Conservation (phyloP, 2,888 invertebrate genomes). For the Scaptomyza tumidula region DNA sequence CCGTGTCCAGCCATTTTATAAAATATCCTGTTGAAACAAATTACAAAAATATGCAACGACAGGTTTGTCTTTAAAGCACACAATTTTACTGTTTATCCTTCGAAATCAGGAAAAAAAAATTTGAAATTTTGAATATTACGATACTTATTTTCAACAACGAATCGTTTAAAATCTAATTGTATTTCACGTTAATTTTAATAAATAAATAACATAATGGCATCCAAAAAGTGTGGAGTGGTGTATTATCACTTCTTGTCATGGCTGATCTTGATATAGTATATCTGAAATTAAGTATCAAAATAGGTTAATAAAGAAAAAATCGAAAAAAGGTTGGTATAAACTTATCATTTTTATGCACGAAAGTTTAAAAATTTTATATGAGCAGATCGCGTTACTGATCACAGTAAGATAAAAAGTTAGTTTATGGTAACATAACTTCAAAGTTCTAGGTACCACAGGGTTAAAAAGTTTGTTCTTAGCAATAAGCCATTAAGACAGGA, state of each 20-base stretch:
- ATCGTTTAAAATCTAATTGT: slow-evolving; percentile 9
- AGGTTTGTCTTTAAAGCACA: slow-evolving; percentile 1
- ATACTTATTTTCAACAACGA: slow-evolving; percentile 1
- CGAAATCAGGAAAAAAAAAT: too few species aligned
- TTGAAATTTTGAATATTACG: too few species aligned
- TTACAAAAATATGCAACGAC: slow-evolving; percentile 7
- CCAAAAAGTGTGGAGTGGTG: slow-evolving; percentile 17
- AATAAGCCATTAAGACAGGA: too few species aligned
- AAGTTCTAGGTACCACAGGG: too few species aligned
- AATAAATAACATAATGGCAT: slow-evolving; percentile 25
- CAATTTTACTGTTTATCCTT: neutral
- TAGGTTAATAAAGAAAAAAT: neutral
- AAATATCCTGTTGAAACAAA: neutral
- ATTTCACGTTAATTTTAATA: slow-evolving; percentile 18
- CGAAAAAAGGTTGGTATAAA: neutral
- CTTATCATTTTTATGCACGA: too few species aligned
- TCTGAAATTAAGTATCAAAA: slow-evolving; percentile 40
- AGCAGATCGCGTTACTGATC: too few species aligned
- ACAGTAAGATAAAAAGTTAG: too few species aligned
- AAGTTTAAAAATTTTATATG: too few species aligned
- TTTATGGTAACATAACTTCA: too few species aligned
- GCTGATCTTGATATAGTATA: slow-evolving; percentile 16
- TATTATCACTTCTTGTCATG: slow-evolving; percentile 30
- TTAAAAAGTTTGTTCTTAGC: too few species aligned
- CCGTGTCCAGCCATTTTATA: too few species aligned